Evolutionary conservation across 2,888 invertebrate species (phyloP), one percentile per base, ranked within the genome.

Genomic region (Acleris sparsana): DNA sequence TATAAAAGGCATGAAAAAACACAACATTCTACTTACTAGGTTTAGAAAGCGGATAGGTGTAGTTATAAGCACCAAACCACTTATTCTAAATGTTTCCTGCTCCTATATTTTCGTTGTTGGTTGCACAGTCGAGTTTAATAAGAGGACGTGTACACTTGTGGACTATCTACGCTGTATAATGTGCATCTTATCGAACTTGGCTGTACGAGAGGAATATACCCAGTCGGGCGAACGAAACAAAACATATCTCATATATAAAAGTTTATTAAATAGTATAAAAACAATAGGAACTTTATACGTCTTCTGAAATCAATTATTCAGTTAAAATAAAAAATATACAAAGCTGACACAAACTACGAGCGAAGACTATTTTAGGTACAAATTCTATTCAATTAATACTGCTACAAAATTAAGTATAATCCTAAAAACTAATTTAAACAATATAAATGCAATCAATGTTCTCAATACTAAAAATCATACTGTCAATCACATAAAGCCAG

Each of bases 221-320:
- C 9, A 33, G 33, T 13, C 13, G 39, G 13, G 39, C 1, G 1
- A 53, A 29, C 29, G 33, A 53, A 53, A 53, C 29, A 29, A 73
- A 62, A 61, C 52, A 63, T 71, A 53, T 73, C 62, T 68, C 72
- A 64, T 25, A 63, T n/a, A 43, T 55, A 60, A 29, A 67, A 68
- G 64, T 61, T 64, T 67, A 74, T 72, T 73, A 70, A 59, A 61
- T 67, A 69, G 62, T 55, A 69, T 70, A 62, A 69, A 69, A 59
- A 71, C 62, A 75, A 74, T 80, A 80, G 79, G 79, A 80, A 81
- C 80, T 77, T 71, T 73, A 63, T 18, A 64, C 17, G n/a, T 46
- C 17, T 46, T 46, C 46, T 46, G 46, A 17, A 46, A 46, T 7
- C 5, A n/a, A 46, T 46, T 6, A 17, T 46, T 16, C n/a, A 44